phyloP scores from a whole-genome alignment of 2,797 vertebrate genomes.

The Eulemur mongoz region DNA sequence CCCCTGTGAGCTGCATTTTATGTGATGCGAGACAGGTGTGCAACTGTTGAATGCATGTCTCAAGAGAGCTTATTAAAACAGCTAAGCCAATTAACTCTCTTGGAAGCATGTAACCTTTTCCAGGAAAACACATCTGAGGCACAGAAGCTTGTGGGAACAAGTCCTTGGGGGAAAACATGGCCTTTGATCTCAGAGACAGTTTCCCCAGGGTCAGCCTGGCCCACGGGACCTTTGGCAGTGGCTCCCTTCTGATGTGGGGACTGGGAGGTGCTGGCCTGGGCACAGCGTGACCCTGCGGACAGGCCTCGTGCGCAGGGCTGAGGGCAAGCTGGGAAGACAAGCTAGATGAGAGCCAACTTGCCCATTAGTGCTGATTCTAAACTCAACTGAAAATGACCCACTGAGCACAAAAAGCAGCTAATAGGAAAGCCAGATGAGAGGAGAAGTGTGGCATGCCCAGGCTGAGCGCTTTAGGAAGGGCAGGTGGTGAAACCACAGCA shows the following conservation, averaged over 20 bases:
- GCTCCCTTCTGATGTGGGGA: not conserved
- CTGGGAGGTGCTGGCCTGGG: not conserved
- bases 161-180: slow-evolving; percentile 63
- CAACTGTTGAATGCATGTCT: slow-evolving; percentile 74
- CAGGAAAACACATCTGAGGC: slow-evolving; percentile 76
- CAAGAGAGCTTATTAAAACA: slow-evolving; percentile 84
- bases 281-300: too few relatives aligned
- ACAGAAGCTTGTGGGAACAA: slow-evolving; percentile 79
- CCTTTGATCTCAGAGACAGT: slow-evolving; percentile 75
- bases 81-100: slow-evolving; percentile 82
- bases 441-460: too few relatives aligned
- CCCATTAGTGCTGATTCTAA: not conserved
- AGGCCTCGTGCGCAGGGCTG: not conserved
- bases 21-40: slow-evolving; percentile 76
- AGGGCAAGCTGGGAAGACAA: not conserved
- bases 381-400: not conserved
- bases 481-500: not conserved
- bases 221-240: not conserved
- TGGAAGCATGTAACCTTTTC: slow-evolving; percentile 77
- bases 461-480: not conserved
- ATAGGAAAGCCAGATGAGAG: not conserved
- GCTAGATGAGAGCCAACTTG: not conserved
- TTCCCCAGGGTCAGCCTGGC: not conserved
- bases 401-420: not conserved
- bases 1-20: slow-evolving; percentile 71